Evolutionary conservation across 1,140 invertebrate species (phyloP).

Genomic region (Drosophila littoralis): DNA sequence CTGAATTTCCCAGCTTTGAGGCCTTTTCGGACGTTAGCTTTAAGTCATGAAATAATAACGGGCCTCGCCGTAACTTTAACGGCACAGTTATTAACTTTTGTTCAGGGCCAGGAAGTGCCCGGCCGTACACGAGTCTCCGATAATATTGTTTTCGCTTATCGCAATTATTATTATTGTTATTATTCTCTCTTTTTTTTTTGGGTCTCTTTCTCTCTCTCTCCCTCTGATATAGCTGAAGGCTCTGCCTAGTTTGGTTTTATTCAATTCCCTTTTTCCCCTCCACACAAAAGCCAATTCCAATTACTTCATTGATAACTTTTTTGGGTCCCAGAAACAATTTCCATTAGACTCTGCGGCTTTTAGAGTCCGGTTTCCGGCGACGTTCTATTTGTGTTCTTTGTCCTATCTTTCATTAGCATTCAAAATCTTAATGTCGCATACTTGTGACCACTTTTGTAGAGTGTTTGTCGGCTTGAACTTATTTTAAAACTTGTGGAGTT

Average conservation of each 20-base stretch:
- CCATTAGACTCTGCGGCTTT: slow-evolving; percentile 1
- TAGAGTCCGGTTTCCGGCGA: not conserved
- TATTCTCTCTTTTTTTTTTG: not conserved
- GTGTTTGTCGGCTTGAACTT: not conserved
- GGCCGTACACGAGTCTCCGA: slow-evolving; percentile 3
- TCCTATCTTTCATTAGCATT: slow-evolving; percentile 3
- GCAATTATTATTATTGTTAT: slow-evolving; percentile 49
- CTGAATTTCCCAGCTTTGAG: slow-evolving; percentile 4
- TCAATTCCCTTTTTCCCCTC: not conserved
- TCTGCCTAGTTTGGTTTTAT: slow-evolving; percentile 3
- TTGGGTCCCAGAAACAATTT: not conserved
- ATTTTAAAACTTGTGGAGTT: not conserved
- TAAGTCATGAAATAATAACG: slow-evolving; percentile 75
- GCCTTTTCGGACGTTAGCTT: slow-evolving; percentile 48
- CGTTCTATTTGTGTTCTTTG: not conserved
- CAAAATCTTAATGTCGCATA: not conserved
- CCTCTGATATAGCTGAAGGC: slow-evolving; percentile 7
- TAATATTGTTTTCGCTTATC: slow-evolving; percentile 44
- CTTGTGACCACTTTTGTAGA: not conserved
- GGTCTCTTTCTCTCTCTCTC: too few species aligned
- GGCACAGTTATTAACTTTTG: slow-evolving; percentile 71
- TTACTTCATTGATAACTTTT: slow-evolving; percentile 17
- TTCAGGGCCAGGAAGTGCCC: slow-evolving; percentile 45
- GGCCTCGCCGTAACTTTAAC: slow-evolving; percentile 63
- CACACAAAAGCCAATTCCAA: slow-evolving; percentile 12